phyloP scores from a whole-genome alignment of 1,140 invertebrate genomes.

The Drosophila jambulina region DNA sequence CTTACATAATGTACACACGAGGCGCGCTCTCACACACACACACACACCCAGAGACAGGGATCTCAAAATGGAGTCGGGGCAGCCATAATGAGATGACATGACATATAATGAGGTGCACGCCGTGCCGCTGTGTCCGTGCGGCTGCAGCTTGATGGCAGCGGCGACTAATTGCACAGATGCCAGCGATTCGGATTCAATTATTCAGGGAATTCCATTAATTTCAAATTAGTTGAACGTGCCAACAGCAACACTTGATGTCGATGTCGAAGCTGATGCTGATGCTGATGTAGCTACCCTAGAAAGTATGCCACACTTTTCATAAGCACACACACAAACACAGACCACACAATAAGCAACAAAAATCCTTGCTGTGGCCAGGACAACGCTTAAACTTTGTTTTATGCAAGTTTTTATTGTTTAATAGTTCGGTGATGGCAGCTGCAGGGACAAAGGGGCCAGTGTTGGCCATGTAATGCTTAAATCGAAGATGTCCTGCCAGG shows the following conservation, averaged over 20 bases:
- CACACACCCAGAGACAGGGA: neutral
- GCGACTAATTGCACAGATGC: constrained; percentile 66
- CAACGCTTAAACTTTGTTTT: constrained; percentile 70
- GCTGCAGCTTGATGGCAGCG: constrained; percentile 57
- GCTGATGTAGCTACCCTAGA: neutral
- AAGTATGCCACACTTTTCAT: constrained; percentile 13
- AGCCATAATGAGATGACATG: constrained; percentile 80
- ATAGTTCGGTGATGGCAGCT: constrained; percentile 21
- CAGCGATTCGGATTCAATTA: constrained; percentile 81
- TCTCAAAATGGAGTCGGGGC: constrained; percentile 29
- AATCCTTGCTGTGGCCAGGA: constrained; percentile 49
- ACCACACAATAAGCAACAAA: constrained; percentile 20
- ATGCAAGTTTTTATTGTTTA: constrained; percentile 62
- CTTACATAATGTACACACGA: constrained; percentile 57
- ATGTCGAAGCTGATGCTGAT: neutral
- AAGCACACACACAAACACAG: constrained; percentile 8
- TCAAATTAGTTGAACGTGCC: constrained; percentile 81
- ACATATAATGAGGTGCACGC: constrained; percentile 75
- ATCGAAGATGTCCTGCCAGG: constrained; percentile 71
- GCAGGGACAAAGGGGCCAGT: constrained; percentile 13
- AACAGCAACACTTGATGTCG: constrained; percentile 70
- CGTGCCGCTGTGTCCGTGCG: constrained; percentile 35
- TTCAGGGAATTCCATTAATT: constrained; percentile 83
- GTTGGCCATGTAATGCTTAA: constrained; percentile 44
- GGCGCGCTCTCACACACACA: neutral